Base-by-base conservation (phyloP, 2,888 invertebrate genomes). In the Hemithea aestivaria region DNA sequence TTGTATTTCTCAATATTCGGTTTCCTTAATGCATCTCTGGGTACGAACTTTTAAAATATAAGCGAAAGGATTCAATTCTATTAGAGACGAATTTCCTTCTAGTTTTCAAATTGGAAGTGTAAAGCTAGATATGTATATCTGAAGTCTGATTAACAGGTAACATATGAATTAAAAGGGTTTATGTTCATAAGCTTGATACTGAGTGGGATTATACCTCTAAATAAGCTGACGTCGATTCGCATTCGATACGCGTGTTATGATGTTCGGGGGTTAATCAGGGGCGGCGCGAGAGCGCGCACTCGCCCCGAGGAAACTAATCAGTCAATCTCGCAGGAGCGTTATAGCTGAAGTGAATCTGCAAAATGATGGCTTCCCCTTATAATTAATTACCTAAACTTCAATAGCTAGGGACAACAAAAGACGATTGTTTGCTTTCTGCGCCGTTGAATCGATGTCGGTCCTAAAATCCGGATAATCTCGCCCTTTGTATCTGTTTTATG, bases 331-430 rank as follows among this genome's bases (percentile, higher is more conserved):
- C 56, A 58, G 56, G 53, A 56, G 45, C 58, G 56, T 63, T 64
- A 66, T 58, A 58, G 62, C 58, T 62, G 70, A 68, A 73, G 75
- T 78, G 73, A 79, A 77, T 74, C 77, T 73, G 73, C 73, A 69
- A 76, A 78, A 74, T 73, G 73, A 70, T 74, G 73, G 66, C 67
- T 66, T 64, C 60, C 47, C 52, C 52, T 62, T 67, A 66, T 82
- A 82, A 83, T 83, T 83, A 84, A 83, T 84, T 80, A 78, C 73
- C 73, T 58, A 54, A 73, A 72, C 73, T 79, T 81, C 74, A 81
- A 82, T 80, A 67, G 81, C 64, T 62, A 59, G 59, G 60, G 69
- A 62, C 68, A 70, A 82, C 83, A 83, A 83, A 78, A 79, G 81
- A 67, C 74, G 72, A 82, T 83, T 81, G 82, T 83, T 82, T 80